A percentile compares a stretch with the other conserved stretches of the same genome.
These are phyloP conservation scores for Xenentodon cancila DNA, from an alignment of 2,797 vertebrate genomes.

Conservation along the genomic window DNA sequence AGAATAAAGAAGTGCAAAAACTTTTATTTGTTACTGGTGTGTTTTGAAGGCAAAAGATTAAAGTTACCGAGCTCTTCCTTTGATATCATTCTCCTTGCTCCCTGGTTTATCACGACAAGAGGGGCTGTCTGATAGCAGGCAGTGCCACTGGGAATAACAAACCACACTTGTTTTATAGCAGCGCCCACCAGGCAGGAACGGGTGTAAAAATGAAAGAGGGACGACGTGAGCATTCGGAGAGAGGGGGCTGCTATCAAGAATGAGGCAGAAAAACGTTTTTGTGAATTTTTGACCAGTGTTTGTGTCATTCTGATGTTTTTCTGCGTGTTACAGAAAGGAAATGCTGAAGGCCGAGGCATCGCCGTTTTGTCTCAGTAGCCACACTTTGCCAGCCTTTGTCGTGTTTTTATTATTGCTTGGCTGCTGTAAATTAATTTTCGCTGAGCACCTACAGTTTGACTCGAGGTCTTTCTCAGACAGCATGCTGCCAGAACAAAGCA, in stretches of 20 bases:
- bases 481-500: conserved; percentile 42
- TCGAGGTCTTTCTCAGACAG: conserved; percentile 19
- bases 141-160: conserved; percentile 64
- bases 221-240: not conserved
- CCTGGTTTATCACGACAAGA: conserved; percentile 55
- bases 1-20: not conserved
- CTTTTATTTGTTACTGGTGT: conserved; percentile 32
- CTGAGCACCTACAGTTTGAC: conserved; percentile 15
- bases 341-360: conserved; percentile 34
- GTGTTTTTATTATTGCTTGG: conserved; percentile 20
- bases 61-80: conserved; percentile 26
- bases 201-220: conserved; percentile 18
- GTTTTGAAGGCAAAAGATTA: conserved; percentile 38
- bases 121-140: conserved; percentile 51
- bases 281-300: conserved; percentile 13
- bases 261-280: conserved; percentile 23
- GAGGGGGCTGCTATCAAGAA: not conserved
- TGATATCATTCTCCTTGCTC: conserved; percentile 42
- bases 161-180: conserved; percentile 65
- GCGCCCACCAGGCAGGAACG: conserved; percentile 36
- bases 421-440: conserved; percentile 23
- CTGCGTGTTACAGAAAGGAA: conserved; percentile 7
- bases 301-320: conserved; percentile 14
- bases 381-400: conserved; percentile 23
- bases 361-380: conserved; percentile 21